These are phyloP conservation scores for Myathropa florea DNA, from an alignment of 2,888 invertebrate genomes.

Conservation along the genomic window DNA sequence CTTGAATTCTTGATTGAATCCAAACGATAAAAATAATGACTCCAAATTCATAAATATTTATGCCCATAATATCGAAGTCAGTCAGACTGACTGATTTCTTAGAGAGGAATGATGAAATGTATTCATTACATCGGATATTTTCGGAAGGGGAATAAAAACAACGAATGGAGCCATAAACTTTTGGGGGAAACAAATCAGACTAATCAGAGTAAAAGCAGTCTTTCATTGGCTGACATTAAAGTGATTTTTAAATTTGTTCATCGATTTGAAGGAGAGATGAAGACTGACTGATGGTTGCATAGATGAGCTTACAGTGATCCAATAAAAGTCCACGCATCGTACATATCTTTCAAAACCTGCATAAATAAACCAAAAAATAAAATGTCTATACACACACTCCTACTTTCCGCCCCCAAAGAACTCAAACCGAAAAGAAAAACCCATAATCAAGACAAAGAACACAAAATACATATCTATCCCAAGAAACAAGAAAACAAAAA, in stretches of 20 bases:
- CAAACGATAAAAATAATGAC: not conserved
- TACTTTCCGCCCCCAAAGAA: constrained; percentile 13
- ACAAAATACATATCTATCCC: constrained; percentile 33
- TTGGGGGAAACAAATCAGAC: not conserved
- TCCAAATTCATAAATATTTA: not conserved
- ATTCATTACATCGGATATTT: not conserved
- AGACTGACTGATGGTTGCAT: too few relatives aligned
- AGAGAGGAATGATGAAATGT: not conserved
- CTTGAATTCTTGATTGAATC: not conserved
- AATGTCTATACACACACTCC: constrained; percentile 8
- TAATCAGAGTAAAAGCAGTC: not conserved
- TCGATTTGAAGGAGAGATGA: too few relatives aligned
- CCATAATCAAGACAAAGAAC: not conserved
- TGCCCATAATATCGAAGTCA: not conserved
- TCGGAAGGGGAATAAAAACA: not conserved
- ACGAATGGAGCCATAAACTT: not conserved
- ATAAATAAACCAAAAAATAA: constrained; percentile 19
- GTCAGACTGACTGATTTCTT: not conserved
- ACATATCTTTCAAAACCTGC: not conserved
- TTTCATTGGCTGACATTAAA: too few relatives aligned
- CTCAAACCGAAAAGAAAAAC: constrained; percentile 12
- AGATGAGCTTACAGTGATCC: constrained; percentile 1
- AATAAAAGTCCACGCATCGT: constrained; percentile 29
- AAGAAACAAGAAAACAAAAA: constrained; percentile 23
- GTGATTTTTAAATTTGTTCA: too few relatives aligned